Evolutionary conservation across 1,140 invertebrate species (phyloP).

Genomic region (Procambarus clarkii): DNA sequence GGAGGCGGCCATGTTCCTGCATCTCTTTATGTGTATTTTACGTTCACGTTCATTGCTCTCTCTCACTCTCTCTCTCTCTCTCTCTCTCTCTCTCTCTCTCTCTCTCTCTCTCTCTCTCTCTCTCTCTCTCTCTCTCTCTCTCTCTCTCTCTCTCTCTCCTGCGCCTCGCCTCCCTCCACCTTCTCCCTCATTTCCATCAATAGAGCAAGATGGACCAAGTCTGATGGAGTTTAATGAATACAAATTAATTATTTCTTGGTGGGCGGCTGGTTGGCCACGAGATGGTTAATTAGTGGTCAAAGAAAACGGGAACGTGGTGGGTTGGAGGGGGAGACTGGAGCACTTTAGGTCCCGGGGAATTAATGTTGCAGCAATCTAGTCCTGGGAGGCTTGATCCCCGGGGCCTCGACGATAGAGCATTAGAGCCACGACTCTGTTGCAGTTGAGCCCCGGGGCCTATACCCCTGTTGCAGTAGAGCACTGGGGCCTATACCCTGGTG

Average conservation of each 20-base stretch:
- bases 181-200: conserved; percentile 6
- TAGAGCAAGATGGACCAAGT: conserved; percentile 17
- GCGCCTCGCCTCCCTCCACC: too few relatives aligned
- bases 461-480: too few relatives aligned
- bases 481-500: too few relatives aligned
- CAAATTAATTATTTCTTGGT: conserved; percentile 49
- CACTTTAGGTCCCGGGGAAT: conserved; percentile 1
- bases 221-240: conserved; percentile 56
- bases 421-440: not conserved
- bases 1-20: too few relatives aligned
- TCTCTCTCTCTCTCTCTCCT: too few relatives aligned
- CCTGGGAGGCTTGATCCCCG: not conserved
- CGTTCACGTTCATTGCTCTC: not conserved
- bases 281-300: conserved; percentile 43
- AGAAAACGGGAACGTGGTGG: conserved; percentile 25
- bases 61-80: too few relatives aligned
- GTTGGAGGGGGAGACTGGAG: not conserved
- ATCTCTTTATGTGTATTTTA: not conserved
- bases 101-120: too few relatives aligned
- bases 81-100: too few relatives aligned
- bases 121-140: too few relatives aligned
- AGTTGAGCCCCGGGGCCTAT: too few relatives aligned
- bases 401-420: not conserved
- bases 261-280: conserved; percentile 20
- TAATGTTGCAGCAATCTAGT: not conserved